Conservation (phyloP, 2,797 vertebrate species). For the Lepus oiostolus region DNA sequence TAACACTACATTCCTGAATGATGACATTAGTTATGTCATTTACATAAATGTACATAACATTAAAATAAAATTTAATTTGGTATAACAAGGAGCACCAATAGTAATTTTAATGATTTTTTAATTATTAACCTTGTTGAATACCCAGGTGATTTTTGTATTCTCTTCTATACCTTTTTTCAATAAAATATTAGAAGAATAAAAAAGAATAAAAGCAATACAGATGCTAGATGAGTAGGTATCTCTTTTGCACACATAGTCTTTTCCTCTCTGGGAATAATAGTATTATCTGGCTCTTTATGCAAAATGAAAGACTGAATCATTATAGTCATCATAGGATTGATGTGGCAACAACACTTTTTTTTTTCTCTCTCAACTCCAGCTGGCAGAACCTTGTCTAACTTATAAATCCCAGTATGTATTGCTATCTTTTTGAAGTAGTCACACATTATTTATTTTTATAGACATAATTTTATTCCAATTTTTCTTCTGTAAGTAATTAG, state of each 20-base stretch:
- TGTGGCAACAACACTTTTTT: neutral
- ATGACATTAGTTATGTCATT: neutral
- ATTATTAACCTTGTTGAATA: neutral
- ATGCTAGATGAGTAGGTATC: neutral
- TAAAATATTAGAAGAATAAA: neutral
- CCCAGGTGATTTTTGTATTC: neutral
- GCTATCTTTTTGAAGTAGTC: conserved; percentile 67
- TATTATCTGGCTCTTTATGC: neutral
- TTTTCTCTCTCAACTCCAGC: neutral
- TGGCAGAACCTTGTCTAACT: conserved; percentile 54
- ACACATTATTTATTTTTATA: conserved; percentile 71
- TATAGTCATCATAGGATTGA: neutral
- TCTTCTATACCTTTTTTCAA: neutral
- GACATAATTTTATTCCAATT: conserved; percentile 66
- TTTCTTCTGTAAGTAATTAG: conserved; percentile 70
- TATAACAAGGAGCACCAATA: neutral
- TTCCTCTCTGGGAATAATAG: conserved; percentile 6
- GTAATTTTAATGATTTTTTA: neutral
- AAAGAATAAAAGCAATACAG: neutral
- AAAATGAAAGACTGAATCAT: conserved; percentile 45
- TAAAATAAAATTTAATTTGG: neutral
- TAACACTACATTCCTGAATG: neutral
- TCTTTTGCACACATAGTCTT: neutral
- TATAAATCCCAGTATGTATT: conserved; percentile 55
- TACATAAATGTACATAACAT: neutral